phyloP scores from a whole-genome alignment of 2,797 vertebrate genomes.

The Zenarchopterus dispar region DNA sequence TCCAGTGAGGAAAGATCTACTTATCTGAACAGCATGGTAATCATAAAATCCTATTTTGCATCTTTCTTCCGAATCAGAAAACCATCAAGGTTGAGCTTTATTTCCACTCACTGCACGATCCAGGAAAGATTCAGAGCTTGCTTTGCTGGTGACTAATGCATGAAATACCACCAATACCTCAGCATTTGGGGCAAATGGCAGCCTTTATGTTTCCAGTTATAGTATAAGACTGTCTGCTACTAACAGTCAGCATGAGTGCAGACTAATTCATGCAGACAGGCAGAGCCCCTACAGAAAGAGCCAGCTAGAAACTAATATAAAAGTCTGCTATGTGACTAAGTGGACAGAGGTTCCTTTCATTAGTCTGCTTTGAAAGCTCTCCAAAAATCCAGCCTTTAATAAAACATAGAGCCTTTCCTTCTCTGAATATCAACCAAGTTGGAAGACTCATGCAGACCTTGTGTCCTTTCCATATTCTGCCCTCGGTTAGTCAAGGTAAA shows the following conservation, averaged over 20 bases:
- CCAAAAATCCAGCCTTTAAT: slow-evolving; percentile 49
- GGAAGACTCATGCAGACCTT: slow-evolving; percentile 9
- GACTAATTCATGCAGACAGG: slow-evolving; percentile 50
- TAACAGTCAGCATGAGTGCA: slow-evolving; percentile 44
- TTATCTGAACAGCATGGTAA: slow-evolving; percentile 69
- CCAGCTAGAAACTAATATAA: slow-evolving; percentile 60
- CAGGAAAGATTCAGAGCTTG: slow-evolving; percentile 29
- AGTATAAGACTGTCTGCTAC: slow-evolving; percentile 53
- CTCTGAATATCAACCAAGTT: slow-evolving; percentile 16
- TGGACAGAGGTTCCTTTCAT: slow-evolving; percentile 78
- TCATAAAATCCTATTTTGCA: slow-evolving; percentile 49
- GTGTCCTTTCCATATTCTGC: slow-evolving; percentile 29
- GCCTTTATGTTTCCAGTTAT: slow-evolving; percentile 53
- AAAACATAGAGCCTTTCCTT: slow-evolving; percentile 44
- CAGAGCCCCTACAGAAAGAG: slow-evolving; percentile 38
- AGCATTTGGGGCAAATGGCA: slow-evolving; percentile 36
- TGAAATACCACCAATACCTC: slow-evolving; percentile 47
- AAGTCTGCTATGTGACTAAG: slow-evolving; percentile 56
- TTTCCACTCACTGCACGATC: slow-evolving; percentile 43
- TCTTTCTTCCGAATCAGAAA: slow-evolving; percentile 25
- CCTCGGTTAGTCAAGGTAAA: slow-evolving; percentile 3
- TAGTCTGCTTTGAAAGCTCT: slow-evolving; percentile 53
- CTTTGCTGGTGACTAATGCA: slow-evolving; percentile 48
- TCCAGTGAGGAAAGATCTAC: slow-evolving; percentile 57
- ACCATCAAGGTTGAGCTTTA: slow-evolving; percentile 18